Evolutionary conservation across 2,113 vertebrate species (phyloP).

Genomic region (Emydocephalus ijimae): DNA sequence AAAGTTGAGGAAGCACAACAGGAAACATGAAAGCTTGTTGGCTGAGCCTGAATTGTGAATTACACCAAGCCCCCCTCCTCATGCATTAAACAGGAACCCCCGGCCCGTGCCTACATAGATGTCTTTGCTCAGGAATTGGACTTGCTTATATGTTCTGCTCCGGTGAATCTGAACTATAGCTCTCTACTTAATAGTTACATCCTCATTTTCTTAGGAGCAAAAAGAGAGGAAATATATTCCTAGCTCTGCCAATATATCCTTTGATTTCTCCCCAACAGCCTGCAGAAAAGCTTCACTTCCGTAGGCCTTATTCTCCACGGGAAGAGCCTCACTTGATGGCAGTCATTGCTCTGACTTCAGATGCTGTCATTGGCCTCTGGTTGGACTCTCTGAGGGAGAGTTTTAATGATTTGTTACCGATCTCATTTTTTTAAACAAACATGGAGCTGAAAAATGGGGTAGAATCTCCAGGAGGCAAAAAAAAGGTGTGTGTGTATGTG

Average conservation of each 20-base stretch:
- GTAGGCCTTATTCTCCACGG: neutral
- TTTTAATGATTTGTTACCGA: neutral
- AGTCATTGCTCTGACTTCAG: neutral
- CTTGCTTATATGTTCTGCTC: slow-evolving; percentile 35
- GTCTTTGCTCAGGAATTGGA: slow-evolving; percentile 24
- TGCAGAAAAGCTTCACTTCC: neutral
- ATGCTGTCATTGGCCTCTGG: too few relatives aligned
- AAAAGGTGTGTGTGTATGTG: too few relatives aligned
- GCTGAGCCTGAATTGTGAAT: slow-evolving; percentile 29
- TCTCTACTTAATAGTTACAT: slow-evolving; percentile 1
- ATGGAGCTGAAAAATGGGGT: neutral
- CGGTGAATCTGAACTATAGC: neutral
- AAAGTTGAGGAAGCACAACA: slow-evolving; percentile 17
- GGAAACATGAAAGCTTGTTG: slow-evolving; percentile 6
- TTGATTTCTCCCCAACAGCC: neutral
- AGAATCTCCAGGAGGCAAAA: neutral
- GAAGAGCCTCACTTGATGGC: neutral
- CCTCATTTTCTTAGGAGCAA: neutral
- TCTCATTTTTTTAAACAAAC: neutral
- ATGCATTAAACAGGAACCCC: slow-evolving; percentile 36
- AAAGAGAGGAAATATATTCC: neutral
- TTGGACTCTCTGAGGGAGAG: neutral
- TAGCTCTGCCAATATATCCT: neutral
- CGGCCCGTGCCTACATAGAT: slow-evolving; percentile 23
- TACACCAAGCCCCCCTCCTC: neutral